Percentiles rank a stretch among this genome's conserved stretches.
Conservation (phyloP, 2,888 invertebrate genomes). For the Phalera bucephala region DNA sequence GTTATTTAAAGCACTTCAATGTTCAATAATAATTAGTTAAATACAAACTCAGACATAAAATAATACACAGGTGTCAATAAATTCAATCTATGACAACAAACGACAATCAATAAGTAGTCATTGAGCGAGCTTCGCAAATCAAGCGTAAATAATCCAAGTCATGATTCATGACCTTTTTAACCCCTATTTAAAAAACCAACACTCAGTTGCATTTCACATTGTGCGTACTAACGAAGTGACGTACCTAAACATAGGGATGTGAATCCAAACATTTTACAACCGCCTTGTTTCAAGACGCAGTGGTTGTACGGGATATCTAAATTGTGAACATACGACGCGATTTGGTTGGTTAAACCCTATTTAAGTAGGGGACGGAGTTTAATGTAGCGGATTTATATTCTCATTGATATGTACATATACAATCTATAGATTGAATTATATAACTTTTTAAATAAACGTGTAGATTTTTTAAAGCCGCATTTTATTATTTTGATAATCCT, state of each 20-base stretch:
- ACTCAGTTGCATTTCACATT: conserved; percentile 3
- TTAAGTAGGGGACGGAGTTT: conserved; percentile 35
- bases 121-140: conserved; percentile 26
- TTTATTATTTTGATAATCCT: no score
- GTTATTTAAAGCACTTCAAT: no score
- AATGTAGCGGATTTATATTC: conserved; percentile 51
- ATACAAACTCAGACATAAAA: no score
- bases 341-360: conserved; percentile 46
- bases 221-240: background rate
- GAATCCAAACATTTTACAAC: conserved; percentile 31
- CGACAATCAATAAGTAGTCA: conserved; percentile 42
- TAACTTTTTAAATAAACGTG: no score
- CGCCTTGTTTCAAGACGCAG: conserved; percentile 31
- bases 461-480: no score
- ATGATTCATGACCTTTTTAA: conserved; percentile 45
- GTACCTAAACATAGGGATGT: conserved; percentile 23
- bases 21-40: no score
- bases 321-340: conserved; percentile 33
- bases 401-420: conserved; percentile 20
- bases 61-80: no score
- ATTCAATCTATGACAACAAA: no score
- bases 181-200: conserved; percentile 25
- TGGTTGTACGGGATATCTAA: conserved; percentile 20
- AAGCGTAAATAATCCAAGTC: conserved; percentile 33
- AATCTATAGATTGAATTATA: conserved; percentile 3